phyloP scores from a whole-genome alignment of 2,888 invertebrate genomes.

The Pseudococcus longispinus region DNA sequence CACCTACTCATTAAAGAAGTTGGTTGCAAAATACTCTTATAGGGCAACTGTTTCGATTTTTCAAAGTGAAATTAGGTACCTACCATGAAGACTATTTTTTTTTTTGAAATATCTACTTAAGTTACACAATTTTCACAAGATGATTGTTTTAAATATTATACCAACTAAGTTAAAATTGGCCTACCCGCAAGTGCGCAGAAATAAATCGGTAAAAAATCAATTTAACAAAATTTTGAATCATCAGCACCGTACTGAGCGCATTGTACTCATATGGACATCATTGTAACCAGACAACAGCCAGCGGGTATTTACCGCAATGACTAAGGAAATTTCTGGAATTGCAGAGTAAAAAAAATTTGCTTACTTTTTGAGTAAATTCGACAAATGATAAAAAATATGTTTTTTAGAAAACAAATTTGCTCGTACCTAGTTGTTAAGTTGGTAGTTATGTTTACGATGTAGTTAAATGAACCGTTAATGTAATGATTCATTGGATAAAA shows the following conservation, averaged over 20 bases:
- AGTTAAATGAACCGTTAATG: background rate
- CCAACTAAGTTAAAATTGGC: too few relatives aligned
- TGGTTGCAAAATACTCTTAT: too few relatives aligned
- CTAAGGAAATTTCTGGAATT: background rate
- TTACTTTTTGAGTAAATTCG: background rate
- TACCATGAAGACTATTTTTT: too few relatives aligned
- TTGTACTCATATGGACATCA: background rate
- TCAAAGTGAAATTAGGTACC: too few relatives aligned
- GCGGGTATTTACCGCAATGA: slow-evolving; percentile 15
- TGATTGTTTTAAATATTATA: too few relatives aligned
- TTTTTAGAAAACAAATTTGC: background rate
- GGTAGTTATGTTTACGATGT: background rate
- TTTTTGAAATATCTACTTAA: too few relatives aligned
- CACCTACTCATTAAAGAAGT: too few relatives aligned
- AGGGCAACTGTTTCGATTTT: too few relatives aligned
- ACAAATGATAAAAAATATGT: background rate
- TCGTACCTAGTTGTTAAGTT: background rate
- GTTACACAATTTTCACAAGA: too few relatives aligned
- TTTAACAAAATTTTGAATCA: background rate
- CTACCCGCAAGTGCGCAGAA: background rate
- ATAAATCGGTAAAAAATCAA: background rate
- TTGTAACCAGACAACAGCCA: slow-evolving; percentile 3
- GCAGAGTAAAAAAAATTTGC: background rate
- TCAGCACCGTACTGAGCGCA: background rate
- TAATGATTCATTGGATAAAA: background rate